Conservation (phyloP, 2,113 vertebrate species). For the Bettongia penicillata region DNA sequence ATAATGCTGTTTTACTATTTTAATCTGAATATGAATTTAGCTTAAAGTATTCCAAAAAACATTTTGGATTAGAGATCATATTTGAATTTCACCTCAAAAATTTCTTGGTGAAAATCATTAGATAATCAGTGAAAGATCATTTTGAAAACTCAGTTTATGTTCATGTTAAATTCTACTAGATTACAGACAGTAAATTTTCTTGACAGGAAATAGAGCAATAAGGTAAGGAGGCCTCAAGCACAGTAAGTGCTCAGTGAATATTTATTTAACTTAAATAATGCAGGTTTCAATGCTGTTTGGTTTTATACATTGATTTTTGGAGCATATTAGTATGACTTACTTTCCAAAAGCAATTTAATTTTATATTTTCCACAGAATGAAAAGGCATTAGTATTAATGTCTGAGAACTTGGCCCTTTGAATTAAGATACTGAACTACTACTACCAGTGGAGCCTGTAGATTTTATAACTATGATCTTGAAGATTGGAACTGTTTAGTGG, state of each 20-base stretch:
- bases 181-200: slow-evolving; percentile 40
- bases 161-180: slow-evolving; percentile 20
- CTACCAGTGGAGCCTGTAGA: slow-evolving; percentile 72
- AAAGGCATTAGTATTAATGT: slow-evolving; percentile 64
- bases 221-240: neutral
- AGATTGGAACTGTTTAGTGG: slow-evolving; percentile 69
- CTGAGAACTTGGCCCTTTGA: slow-evolving; percentile 69
- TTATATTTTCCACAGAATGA: slow-evolving; percentile 69
- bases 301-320: neutral
- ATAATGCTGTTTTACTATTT: slow-evolving; percentile 55
- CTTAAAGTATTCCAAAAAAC: slow-evolving; percentile 54
- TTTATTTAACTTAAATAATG: slow-evolving; percentile 6
- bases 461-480: slow-evolving; percentile 61
- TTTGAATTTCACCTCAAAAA: slow-evolving; percentile 41
- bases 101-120: slow-evolving; percentile 27
- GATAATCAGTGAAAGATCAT: slow-evolving; percentile 42
- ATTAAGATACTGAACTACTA: slow-evolving; percentile 73
- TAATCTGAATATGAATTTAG: slow-evolving; percentile 69
- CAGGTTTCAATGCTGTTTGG: slow-evolving; percentile 1
- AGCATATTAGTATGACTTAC: slow-evolving; percentile 11
- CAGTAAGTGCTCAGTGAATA: neutral
- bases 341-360: slow-evolving; percentile 68
- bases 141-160: slow-evolving; percentile 49
- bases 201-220: neutral
- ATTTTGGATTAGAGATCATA: slow-evolving; percentile 47